Percentiles rank a stretch among this genome's conserved stretches.
Evolutionary conservation across 2,888 invertebrate genomes (phyloP).

Genomic region (Chrysolina oricalcia): DNA sequence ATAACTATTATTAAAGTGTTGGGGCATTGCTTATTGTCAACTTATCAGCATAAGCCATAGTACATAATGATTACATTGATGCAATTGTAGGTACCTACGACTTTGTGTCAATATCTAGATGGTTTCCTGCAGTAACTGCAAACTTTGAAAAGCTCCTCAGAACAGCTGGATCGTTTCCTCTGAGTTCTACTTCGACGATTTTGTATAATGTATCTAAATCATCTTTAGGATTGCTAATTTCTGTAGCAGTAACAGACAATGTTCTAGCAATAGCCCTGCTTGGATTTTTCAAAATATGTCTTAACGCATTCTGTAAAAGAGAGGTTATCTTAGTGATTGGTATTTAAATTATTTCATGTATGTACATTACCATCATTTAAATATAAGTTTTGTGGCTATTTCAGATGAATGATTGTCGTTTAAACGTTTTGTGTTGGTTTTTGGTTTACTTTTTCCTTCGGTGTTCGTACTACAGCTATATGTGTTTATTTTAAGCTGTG

Average conservation of each 20-base stretch:
- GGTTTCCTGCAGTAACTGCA: slow-evolving; percentile 84
- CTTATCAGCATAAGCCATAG: too few relatives aligned
- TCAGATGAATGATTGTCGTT: too few relatives aligned
- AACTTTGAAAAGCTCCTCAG: slow-evolving; percentile 92
- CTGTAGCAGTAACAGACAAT: slow-evolving; percentile 6
- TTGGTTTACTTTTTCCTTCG: too few relatives aligned
- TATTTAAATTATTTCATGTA: too few relatives aligned
- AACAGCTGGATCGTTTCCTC: slow-evolving; percentile 91
- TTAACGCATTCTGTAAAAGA: slow-evolving; percentile 37
- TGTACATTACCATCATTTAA: too few relatives aligned
- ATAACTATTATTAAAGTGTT: too few relatives aligned
- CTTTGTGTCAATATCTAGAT: slow-evolving; percentile 85
- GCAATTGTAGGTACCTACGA: slow-evolving; percentile 74
- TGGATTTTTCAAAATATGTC: slow-evolving; percentile 25
- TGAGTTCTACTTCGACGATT: slow-evolving; percentile 88
- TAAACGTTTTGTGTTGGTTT: too few relatives aligned
- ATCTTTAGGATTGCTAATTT: slow-evolving; percentile 26
- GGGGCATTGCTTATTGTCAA: too few relatives aligned
- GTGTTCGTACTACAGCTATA: too few relatives aligned
- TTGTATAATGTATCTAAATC: slow-evolving; percentile 86
- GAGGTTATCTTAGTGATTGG: not conserved
- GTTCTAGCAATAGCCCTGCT: slow-evolving; percentile 20
- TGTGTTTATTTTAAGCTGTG: too few relatives aligned
- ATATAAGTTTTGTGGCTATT: too few relatives aligned
- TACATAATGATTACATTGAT: not conserved